A percentile compares a stretch with the other conserved stretches of the same genome.
Conservation (phyloP, 2,113 vertebrate species). For the Dolichotis patagonum region DNA sequence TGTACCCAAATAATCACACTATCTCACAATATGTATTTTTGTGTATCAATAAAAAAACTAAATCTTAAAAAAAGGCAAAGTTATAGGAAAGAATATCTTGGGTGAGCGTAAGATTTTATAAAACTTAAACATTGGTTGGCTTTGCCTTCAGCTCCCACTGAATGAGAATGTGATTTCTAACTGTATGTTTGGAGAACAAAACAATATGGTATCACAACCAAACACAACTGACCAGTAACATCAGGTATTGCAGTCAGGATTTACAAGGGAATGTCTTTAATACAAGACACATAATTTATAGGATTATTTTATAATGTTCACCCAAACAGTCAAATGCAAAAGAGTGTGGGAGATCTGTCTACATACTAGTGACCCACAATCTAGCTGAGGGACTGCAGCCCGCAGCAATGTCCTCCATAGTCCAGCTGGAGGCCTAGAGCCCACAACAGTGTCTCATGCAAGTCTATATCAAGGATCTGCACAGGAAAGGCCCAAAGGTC, state of each 20-base stretch:
- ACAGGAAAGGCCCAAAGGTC: neutral
- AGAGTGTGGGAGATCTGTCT: neutral
- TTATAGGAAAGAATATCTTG: neutral
- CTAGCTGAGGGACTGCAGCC: neutral
- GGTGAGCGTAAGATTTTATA: conserved; percentile 1
- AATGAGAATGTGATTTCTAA: neutral
- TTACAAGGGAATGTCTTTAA: neutral
- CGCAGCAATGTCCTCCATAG: neutral
- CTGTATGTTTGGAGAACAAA: conserved; percentile 30
- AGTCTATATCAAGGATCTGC: neutral
- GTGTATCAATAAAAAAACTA: neutral
- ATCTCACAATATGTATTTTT: neutral
- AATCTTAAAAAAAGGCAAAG: neutral
- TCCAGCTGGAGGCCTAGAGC: neutral
- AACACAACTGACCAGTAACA: neutral
- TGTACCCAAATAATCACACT: neutral
- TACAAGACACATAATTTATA: neutral
- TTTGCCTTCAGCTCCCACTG: neutral
- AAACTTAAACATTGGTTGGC: neutral
- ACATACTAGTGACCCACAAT: neutral
- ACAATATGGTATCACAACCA: neutral
- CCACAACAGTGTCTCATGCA: neutral
- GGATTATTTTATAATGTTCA: neutral
- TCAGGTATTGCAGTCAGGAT: neutral
- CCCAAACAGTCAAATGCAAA: neutral